Evolutionary conservation across 2,113 vertebrate genomes (phyloP).

Genomic region (Mormyrus lacerda): DNA sequence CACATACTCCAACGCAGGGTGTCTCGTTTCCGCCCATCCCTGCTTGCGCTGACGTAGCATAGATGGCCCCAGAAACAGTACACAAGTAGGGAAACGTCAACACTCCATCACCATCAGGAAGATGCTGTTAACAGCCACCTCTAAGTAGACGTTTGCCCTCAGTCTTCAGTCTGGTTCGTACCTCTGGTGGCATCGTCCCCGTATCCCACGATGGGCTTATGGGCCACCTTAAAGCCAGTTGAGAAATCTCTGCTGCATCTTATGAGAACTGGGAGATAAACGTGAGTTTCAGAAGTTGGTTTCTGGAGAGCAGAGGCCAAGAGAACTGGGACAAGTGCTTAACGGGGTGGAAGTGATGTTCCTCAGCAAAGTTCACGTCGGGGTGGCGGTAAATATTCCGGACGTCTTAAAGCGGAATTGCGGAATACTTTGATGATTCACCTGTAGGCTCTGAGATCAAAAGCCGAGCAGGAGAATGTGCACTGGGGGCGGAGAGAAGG

Average conservation of each 20-base stretch:
- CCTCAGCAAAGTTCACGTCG: not conserved
- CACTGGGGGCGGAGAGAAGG: not conserved
- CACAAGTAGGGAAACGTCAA: slow-evolving; percentile 41
- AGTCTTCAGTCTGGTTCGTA: not conserved
- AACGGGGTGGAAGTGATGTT: not conserved
- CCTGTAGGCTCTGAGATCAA: not conserved
- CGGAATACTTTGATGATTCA: not conserved
- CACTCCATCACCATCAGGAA: slow-evolving; percentile 38
- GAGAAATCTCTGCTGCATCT: not conserved
- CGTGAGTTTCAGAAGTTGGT: not conserved
- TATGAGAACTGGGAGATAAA: not conserved
- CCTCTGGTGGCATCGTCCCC: not conserved
- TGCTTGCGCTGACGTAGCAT: slow-evolving; percentile 53
- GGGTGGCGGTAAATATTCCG: not conserved
- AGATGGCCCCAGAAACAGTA: slow-evolving; percentile 40
- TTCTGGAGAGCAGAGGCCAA: not conserved
- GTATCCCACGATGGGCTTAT: not conserved
- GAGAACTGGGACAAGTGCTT: not conserved
- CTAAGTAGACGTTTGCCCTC: not conserved
- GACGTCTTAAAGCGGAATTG: not conserved
- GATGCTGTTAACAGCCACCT: slow-evolving; percentile 41
- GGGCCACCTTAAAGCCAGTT: not conserved
- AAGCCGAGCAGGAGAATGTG: not conserved
- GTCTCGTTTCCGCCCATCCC: slow-evolving; percentile 51
- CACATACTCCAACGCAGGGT: slow-evolving; percentile 40